These are phyloP conservation scores for Clarias platycephalus DNA, from an alignment of 2,797 vertebrate genomes.

Conservation along the genomic window DNA sequence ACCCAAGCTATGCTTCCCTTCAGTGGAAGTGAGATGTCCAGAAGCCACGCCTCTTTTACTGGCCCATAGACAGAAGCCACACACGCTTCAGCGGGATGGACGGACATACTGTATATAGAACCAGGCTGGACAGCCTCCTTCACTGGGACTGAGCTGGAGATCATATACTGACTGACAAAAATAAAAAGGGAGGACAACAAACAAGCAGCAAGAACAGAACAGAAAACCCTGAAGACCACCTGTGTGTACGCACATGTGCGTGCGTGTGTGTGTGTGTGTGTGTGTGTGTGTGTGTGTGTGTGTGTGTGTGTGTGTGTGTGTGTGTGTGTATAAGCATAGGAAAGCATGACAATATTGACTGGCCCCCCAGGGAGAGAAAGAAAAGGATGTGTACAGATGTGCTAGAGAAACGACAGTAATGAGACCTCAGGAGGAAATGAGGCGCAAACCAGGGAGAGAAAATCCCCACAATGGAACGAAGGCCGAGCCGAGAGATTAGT, in stretches of 20 bases:
- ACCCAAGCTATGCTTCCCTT: not conserved
- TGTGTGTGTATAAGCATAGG: slow-evolving; percentile 1
- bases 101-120: not conserved
- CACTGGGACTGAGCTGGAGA: not conserved
- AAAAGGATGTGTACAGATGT: slow-evolving; percentile 21
- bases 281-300: slow-evolving; percentile 8
- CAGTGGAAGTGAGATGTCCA: not conserved
- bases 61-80: not conserved
- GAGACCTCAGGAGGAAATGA: slow-evolving; percentile 52
- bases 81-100: not conserved
- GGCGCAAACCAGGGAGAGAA: slow-evolving; percentile 23
- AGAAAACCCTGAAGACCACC: not conserved
- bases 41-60: too few species aligned
- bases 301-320: not conserved
- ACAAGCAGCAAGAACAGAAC: not conserved
- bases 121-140: not conserved
- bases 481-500: not conserved
- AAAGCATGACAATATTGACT: slow-evolving; percentile 26
- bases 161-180: not conserved
- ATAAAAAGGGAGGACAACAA: not conserved
- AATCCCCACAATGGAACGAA: slow-evolving; percentile 26
- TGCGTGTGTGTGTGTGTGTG: not conserved
- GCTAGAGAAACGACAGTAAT: slow-evolving; percentile 46
- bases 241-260: too few species aligned
- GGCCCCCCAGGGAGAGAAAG: not conserved